Percentiles rank a stretch among this genome's conserved stretches.
These are phyloP conservation scores for Peromyscus polionotus DNA, from an alignment of 2,113 vertebrate species.

Conservation along the genomic window DNA sequence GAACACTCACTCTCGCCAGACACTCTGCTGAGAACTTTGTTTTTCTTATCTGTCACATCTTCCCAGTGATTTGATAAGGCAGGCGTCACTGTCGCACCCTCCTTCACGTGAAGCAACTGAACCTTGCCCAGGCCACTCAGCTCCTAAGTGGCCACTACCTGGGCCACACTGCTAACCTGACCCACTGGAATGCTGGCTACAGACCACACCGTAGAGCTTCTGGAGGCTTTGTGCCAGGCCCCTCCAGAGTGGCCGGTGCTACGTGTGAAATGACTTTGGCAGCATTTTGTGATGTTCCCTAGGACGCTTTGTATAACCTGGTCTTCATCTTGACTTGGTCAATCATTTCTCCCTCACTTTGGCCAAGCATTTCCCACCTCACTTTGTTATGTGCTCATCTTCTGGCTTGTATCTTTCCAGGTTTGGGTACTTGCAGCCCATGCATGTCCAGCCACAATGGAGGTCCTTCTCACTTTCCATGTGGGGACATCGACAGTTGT, in stretches of 20 bases:
- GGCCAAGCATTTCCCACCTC: too few species aligned
- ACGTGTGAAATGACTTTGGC: neutral
- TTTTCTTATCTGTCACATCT: neutral
- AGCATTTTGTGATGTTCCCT: neutral
- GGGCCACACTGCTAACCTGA: fast-evolving
- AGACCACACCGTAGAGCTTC: neutral
- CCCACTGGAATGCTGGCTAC: neutral
- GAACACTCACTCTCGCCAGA: neutral
- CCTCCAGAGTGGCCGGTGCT: fast-evolving
- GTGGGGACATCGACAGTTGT: neutral
- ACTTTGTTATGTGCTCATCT: neutral
- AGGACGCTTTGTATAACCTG: neutral
- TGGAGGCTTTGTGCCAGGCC: neutral
- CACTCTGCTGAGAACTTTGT: neutral
- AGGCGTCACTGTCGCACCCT: neutral
- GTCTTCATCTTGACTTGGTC: neutral
- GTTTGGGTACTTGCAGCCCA: neutral
- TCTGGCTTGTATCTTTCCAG: neutral
- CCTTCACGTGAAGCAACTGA: neutral
- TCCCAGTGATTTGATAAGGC: neutral
- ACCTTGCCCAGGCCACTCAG: neutral
- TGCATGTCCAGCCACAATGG: too few species aligned
- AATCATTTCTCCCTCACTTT: too few species aligned
- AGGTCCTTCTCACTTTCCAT: neutral
- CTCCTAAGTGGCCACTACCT: too few species aligned